These are phyloP conservation scores for Eremophila alpestris DNA, from an alignment of 2,797 vertebrate species.

Conservation along the genomic window DNA sequence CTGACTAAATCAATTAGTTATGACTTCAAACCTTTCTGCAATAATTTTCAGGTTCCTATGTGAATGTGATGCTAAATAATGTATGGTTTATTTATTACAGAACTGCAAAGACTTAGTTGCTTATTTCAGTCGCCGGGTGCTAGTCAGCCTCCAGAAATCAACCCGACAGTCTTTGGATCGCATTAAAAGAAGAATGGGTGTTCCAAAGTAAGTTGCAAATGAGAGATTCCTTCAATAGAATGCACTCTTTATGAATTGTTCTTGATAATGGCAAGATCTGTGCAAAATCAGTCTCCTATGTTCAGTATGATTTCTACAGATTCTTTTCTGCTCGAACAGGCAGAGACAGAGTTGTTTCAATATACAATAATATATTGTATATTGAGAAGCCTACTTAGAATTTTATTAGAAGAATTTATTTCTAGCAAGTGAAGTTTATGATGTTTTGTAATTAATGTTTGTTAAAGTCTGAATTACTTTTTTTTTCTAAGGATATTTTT, in stretches of 20 bases:
- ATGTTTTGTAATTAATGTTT: not conserved
- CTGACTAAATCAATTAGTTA: not conserved
- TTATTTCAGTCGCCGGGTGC: constrained; percentile 78
- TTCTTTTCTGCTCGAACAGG: not conserved
- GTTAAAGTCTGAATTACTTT: not conserved
- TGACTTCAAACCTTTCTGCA: not conserved
- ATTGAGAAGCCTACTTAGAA: not conserved
- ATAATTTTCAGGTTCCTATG: not conserved
- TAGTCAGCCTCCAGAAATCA: constrained; percentile 81
- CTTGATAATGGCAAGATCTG: not conserved
- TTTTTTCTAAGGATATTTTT: not conserved
- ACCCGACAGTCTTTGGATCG: constrained; percentile 79
- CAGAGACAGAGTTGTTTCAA: not conserved
- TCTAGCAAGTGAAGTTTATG: not conserved
- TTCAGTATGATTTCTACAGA: not conserved
- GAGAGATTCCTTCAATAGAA: not conserved
- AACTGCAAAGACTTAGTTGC: constrained; percentile 79
- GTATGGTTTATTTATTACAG: constrained; percentile 62
- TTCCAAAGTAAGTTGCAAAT: constrained; percentile 72
- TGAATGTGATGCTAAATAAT: not conserved
- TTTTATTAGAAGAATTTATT: not conserved
- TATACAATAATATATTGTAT: not conserved
- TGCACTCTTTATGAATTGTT: not conserved
- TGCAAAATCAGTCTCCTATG: not conserved
- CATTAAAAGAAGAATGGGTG: constrained; percentile 80